These are phyloP conservation scores for Micronisus gabar DNA, from an alignment of 2,113 vertebrate genomes.

Conservation along the genomic window DNA sequence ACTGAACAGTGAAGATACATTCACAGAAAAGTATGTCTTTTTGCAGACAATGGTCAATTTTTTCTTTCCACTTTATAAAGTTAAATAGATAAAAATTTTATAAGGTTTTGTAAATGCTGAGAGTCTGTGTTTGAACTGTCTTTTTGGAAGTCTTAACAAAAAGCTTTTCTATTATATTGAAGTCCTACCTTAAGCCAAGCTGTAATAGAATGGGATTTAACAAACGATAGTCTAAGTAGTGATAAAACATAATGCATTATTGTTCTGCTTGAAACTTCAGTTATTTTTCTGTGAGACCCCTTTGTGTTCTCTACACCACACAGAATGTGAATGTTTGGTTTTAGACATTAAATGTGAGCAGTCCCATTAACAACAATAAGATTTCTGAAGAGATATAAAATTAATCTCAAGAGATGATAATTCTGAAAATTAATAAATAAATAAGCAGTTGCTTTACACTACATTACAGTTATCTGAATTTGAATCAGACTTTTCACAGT, in stretches of 20 bases:
- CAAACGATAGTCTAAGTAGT: background rate
- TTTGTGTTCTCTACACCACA: background rate
- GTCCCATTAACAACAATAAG: background rate
- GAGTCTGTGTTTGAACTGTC: background rate
- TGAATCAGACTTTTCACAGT: background rate
- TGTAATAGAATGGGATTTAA: background rate
- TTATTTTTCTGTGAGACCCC: background rate
- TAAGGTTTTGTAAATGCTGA: background rate
- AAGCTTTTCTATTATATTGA: background rate
- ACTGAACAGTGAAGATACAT: background rate
- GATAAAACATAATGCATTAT: background rate
- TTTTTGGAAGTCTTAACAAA: background rate
- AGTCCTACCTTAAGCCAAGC: background rate
- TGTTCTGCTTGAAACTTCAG: background rate
- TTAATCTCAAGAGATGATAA: background rate
- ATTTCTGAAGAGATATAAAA: background rate
- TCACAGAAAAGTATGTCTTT: background rate
- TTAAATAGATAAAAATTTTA: background rate
- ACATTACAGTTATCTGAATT: background rate
- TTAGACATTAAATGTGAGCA: background rate
- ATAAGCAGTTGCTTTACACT: background rate
- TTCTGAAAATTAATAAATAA: background rate
- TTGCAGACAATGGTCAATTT: background rate
- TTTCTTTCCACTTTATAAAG: background rate
- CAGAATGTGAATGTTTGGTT: background rate